Percentiles rank a stretch among this genome's conserved stretches.
phyloP scores from a whole-genome alignment of 2,113 vertebrate genomes.

The Pedetes capensis region DNA sequence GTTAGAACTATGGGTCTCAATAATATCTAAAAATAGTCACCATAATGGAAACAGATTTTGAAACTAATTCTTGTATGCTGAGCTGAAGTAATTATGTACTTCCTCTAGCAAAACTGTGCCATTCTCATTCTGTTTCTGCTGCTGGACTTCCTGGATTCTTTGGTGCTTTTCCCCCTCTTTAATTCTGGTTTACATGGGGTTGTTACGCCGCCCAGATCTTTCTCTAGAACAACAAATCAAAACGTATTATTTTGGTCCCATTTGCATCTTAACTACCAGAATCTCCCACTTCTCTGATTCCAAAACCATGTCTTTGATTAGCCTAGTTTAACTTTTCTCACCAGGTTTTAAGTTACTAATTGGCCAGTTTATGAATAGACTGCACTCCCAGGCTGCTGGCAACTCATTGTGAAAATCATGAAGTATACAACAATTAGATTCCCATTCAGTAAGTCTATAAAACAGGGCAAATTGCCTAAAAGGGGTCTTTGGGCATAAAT shows the following conservation, averaged over 20 bases:
- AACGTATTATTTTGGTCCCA: neutral
- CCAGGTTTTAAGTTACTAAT: slow-evolving; percentile 10
- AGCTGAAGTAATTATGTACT: neutral
- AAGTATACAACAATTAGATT: neutral
- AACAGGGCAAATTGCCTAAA: neutral
- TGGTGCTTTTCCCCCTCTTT: neutral
- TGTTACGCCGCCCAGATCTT: neutral
- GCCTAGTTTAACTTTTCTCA: slow-evolving; percentile 36
- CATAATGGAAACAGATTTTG: neutral
- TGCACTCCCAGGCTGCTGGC: neutral
- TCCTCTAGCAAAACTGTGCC: neutral
- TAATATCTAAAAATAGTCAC: neutral
- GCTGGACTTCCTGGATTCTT: neutral
- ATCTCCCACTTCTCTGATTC: slow-evolving; percentile 13
- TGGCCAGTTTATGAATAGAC: neutral
- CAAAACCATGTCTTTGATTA: neutral
- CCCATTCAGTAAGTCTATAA: neutral
- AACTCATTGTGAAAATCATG: neutral
- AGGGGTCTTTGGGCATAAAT: neutral
- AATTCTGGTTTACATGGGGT: neutral
- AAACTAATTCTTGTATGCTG: neutral
- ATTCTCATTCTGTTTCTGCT: neutral
- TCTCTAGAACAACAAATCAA: neutral
- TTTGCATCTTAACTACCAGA: neutral
- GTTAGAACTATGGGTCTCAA: neutral